Percentiles rank a stretch among this genome's conserved stretches.
These are phyloP conservation scores for Paramisgurnus dabryanus DNA, from an alignment of 2,113 vertebrate genomes.

Conservation along the genomic window DNA sequence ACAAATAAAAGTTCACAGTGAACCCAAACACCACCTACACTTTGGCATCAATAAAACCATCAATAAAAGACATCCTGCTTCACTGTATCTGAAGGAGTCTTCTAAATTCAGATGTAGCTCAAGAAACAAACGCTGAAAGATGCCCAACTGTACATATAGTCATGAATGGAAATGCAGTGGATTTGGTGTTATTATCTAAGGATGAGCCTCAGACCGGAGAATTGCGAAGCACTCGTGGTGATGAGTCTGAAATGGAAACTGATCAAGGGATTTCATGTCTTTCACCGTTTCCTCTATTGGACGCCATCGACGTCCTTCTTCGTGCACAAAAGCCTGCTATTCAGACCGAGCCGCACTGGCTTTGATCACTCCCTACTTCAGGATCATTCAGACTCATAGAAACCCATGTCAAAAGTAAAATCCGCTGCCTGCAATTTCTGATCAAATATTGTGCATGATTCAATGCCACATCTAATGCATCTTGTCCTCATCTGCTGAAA, in stretches of 20 bases:
- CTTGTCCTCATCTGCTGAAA: slow-evolving; percentile 1
- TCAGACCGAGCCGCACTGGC: slow-evolving; percentile 2
- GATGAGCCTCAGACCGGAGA: background rate
- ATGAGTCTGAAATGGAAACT: slow-evolving; percentile 32
- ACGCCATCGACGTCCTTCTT: slow-evolving; percentile 7
- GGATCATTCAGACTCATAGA: slow-evolving; percentile 21
- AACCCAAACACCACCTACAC: slow-evolving; percentile 12
- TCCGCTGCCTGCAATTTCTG: slow-evolving; percentile 25
- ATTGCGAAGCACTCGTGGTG: slow-evolving; percentile 24
- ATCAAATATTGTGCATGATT: slow-evolving; percentile 36
- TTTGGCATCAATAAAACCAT: slow-evolving; percentile 21
- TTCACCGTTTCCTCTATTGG: slow-evolving; percentile 6
- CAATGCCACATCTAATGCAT: slow-evolving; percentile 23
- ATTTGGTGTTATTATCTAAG: slow-evolving; percentile 1
- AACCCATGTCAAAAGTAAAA: background rate
- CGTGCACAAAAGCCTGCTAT: slow-evolving; percentile 27
- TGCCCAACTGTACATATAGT: background rate
- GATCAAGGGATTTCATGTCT: slow-evolving; percentile 36
- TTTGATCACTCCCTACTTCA: slow-evolving; percentile 30
- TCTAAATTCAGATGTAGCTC: slow-evolving; percentile 8
- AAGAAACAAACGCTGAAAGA: background rate
- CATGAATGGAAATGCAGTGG: slow-evolving; percentile 25
- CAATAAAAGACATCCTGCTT: background rate
- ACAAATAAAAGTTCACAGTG: slow-evolving; percentile 12
- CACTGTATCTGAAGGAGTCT: background rate